phyloP scores from a whole-genome alignment of 2,888 invertebrate species.

The Clistopyga incitator region DNA sequence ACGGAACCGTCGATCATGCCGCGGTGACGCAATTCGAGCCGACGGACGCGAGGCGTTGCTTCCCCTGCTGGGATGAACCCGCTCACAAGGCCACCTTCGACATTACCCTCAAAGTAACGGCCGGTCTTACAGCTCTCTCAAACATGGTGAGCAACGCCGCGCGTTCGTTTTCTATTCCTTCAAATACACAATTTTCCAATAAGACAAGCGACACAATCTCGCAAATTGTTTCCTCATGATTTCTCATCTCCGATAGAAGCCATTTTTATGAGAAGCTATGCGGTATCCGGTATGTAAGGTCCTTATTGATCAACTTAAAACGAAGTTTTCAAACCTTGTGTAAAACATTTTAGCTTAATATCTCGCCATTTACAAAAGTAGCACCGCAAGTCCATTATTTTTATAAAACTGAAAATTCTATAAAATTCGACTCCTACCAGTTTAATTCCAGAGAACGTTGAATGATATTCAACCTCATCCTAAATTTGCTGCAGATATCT shows the following conservation, averaged over 20 bases:
- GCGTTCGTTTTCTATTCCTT: conserved; percentile 54
- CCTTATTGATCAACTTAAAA: too few relatives aligned
- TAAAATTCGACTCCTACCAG: too few relatives aligned
- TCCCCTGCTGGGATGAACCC: conserved; percentile 99
- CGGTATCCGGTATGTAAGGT: too few relatives aligned
- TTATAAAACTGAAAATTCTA: too few relatives aligned
- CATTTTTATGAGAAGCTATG: too few relatives aligned
- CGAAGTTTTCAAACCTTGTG: too few relatives aligned
- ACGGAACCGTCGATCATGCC: conserved; percentile 92
- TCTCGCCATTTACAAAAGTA: too few relatives aligned
- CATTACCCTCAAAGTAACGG: conserved; percentile 93
- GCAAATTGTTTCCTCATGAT: neutral
- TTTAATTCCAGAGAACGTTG: too few relatives aligned
- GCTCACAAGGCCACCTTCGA: conserved; percentile 98
- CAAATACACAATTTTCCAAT: neutral
- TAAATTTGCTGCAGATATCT: neutral
- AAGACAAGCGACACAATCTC: neutral
- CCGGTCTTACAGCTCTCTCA: conserved; percentile 93
- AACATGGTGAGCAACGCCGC: conserved; percentile 90
- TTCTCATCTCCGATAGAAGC: neutral
- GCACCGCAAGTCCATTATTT: too few relatives aligned
- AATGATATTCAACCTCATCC: too few relatives aligned
- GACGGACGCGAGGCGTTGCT: conserved; percentile 95
- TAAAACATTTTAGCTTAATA: too few relatives aligned
- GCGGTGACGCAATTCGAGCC: conserved; percentile 97